A percentile compares a stretch with the other conserved stretches of the same genome.
phyloP scores from a whole-genome alignment of 2,797 vertebrate genomes.

The Labeo calbasu region DNA sequence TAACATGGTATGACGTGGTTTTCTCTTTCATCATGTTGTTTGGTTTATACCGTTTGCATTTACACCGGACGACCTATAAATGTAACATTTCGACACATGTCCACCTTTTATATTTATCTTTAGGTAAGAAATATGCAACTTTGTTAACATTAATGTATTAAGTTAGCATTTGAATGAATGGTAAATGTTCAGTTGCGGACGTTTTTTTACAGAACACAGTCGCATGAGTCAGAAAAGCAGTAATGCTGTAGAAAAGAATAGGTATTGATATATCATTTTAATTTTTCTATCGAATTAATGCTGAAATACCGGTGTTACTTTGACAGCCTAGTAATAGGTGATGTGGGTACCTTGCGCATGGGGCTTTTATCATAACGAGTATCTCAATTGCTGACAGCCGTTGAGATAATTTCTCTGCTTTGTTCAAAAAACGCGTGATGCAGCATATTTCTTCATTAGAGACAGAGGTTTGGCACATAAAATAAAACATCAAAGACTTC shows the following conservation, averaged over 20 bases:
- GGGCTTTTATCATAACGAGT: background rate
- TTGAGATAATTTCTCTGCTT: background rate
- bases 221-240: background rate
- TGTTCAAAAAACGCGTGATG: background rate
- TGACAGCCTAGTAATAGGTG: background rate
- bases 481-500: slow-evolving; percentile 44
- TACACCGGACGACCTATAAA: background rate
- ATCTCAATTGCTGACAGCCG: background rate
- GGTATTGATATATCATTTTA: background rate
- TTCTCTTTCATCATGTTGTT: background rate
- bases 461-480: slow-evolving; percentile 10
- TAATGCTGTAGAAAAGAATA: background rate
- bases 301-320: background rate
- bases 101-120: background rate
- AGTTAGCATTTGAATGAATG: background rate
- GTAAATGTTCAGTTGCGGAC: background rate
- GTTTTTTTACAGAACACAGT: background rate
- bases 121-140: background rate
- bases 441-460: slow-evolving; percentile 33
- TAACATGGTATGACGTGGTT: background rate
- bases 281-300: background rate
- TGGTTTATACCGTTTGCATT: background rate
- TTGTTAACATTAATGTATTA: background rate
- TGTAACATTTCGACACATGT: background rate
- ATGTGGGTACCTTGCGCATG: background rate